Base-by-base conservation (phyloP, 1,140 invertebrate genomes). In the Drosophila nikananu region DNA sequence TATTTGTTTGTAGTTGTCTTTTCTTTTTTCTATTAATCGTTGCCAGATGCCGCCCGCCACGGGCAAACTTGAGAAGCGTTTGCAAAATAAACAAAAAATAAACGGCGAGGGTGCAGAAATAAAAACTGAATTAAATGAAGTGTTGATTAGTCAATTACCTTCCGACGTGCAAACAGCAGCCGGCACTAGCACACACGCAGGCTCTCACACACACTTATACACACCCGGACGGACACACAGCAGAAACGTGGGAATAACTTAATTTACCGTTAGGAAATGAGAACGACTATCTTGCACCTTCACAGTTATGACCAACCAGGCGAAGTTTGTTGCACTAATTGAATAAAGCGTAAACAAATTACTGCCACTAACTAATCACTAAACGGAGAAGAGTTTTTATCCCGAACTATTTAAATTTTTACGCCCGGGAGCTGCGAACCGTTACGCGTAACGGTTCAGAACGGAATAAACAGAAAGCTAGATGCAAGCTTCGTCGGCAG, bases 51-150 rank as follows among this genome's bases (percentile, higher is more conserved):
- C 32, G 35, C 5, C 35, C 10, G 54, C 21, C 35, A 55, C 35
- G 25, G 49, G 60, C 61, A 77, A 78, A 63, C 60, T 66, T 78
- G 57, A 52, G 68, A 68, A 89, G 48, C 60, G 65, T 75, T 76
- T 68, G 68, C 66, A 90, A 81, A 89, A 89, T 81, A 90, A 89
- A 90, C 81, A 89, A 66, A 67, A 25, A 57, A 39, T 25, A 86
- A 70, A 67, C 52, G 54, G 35, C 55, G 78, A 77, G 83, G 58
- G 79, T 70, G 74, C 74, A 81, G 63, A 84, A 81, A 89, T 87
- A 87, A 89, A 89, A 86, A 86, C 70, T 44, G 67, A 81, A 90
- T 84, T 81, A 87, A 81, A 84, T 72, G 78, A 84, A 90, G 86
- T 89, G 84, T 86, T 81, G 86, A 89, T 90, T 76, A 90, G 78